These are phyloP conservation scores for Muscicapa adusta DNA, from an alignment of 2,113 vertebrate genomes.

Conservation along the genomic window DNA sequence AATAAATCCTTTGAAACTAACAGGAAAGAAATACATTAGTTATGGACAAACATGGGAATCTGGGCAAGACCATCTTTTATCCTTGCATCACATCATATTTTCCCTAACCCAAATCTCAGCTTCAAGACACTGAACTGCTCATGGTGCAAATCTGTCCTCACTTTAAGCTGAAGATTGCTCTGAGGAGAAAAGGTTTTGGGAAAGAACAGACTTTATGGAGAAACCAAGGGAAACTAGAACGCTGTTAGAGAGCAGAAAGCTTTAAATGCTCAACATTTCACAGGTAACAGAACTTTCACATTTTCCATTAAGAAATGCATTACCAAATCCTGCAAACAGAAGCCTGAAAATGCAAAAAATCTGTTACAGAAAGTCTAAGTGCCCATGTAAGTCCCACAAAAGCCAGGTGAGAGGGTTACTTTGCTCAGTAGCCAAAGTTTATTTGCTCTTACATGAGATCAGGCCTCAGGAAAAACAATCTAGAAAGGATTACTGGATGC, in stretches of 20 bases:
- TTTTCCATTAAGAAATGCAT: background rate
- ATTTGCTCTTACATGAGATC: background rate
- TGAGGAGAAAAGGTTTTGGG: background rate
- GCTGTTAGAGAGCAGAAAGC: background rate
- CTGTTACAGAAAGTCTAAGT: background rate
- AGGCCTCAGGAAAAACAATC: background rate
- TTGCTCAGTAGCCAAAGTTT: background rate
- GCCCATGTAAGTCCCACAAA: background rate
- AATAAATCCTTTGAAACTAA: background rate
- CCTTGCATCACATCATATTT: background rate
- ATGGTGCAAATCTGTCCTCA: background rate
- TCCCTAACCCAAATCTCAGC: background rate
- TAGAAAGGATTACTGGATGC: background rate
- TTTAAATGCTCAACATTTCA: background rate
- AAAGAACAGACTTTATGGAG: background rate
- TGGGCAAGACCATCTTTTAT: background rate
- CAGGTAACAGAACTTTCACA: background rate
- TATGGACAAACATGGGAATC: background rate
- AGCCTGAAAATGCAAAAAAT: background rate
- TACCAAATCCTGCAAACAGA: background rate
- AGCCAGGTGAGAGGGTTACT: background rate
- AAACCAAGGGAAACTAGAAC: background rate
- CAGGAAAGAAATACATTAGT: background rate
- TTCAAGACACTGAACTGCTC: background rate
- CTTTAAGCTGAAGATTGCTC: background rate